phyloP scores from a whole-genome alignment of 2,797 vertebrate genomes.

The Taeniopygia guttata region DNA sequence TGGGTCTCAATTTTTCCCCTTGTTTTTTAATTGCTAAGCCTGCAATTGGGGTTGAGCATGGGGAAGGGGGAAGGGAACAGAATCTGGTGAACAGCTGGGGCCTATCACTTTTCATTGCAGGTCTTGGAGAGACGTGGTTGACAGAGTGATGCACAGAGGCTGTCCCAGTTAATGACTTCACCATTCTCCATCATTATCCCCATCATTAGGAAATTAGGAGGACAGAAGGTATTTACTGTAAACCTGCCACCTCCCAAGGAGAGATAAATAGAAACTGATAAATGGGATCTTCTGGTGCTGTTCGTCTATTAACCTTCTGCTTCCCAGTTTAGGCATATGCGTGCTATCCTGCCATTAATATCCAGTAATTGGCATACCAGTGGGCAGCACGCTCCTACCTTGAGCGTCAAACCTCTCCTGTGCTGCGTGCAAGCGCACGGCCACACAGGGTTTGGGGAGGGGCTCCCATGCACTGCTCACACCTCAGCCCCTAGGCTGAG shows the following conservation, averaged over 20 bases:
- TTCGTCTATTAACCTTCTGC: conserved; percentile 98
- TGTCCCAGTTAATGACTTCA: conserved; percentile 97
- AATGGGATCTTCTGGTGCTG: conserved; percentile 92
- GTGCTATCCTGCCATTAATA: conserved; percentile 93
- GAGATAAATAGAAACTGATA: conserved; percentile 99
- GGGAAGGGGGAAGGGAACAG: conserved; percentile 58
- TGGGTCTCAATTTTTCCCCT: neutral
- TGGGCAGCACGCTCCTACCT: conserved; percentile 66
- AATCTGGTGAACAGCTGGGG: conserved; percentile 89
- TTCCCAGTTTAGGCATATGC: conserved; percentile 92
- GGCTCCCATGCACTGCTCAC: neutral
- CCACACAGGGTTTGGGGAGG: neutral
- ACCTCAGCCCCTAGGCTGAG: neutral
- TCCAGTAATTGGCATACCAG: conserved; percentile 85
- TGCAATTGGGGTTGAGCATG: conserved; percentile 33
- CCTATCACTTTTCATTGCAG: conserved; percentile 95
- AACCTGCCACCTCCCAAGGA: conserved; percentile 99
- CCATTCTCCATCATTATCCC: conserved; percentile 99
- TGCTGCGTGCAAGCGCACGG: neutral
- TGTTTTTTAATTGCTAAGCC: conserved; percentile 28
- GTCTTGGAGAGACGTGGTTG: conserved; percentile 89
- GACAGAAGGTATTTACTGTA: conserved; percentile 99
- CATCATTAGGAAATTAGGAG: conserved; percentile 99
- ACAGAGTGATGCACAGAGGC: conserved; percentile 98
- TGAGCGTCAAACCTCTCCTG: conserved; percentile 1